phyloP scores from a whole-genome alignment of 2,797 vertebrate species.

The Micropoecilia bifurca region DNA sequence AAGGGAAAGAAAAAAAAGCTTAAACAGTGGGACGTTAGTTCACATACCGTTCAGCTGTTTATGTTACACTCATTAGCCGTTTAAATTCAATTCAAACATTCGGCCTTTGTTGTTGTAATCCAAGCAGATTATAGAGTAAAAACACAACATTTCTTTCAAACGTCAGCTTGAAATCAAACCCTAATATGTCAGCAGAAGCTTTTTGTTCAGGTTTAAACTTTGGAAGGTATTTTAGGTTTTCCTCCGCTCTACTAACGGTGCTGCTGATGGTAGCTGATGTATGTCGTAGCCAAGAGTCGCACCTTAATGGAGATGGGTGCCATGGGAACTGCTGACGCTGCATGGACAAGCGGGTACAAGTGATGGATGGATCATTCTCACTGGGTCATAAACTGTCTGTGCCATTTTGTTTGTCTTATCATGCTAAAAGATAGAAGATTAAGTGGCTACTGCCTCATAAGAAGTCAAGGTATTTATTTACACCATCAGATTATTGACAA shows the following conservation, averaged over 20 bases:
- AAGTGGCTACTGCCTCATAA: neutral
- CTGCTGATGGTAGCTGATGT: neutral
- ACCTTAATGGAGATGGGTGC: neutral
- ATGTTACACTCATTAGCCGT: conserved; percentile 59
- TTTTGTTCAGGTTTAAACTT: neutral
- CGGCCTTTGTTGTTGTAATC: conserved; percentile 53
- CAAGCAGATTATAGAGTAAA: conserved; percentile 51
- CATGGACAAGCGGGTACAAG: neutral
- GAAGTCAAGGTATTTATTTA: neutral
- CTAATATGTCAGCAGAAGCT: neutral
- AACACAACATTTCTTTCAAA: conserved; percentile 49
- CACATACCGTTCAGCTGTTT: conserved; percentile 62
- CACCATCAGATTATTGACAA: neutral
- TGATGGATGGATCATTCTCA: neutral
- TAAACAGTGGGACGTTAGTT: conserved; percentile 44
- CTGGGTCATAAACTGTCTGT: neutral
- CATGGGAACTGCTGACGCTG: neutral
- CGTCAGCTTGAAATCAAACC: conserved; percentile 45
- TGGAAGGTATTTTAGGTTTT: neutral
- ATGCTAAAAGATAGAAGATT: neutral
- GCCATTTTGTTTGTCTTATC: neutral
- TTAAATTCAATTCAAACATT: conserved; percentile 61
- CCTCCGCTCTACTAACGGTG: neutral
- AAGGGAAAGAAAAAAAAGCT: neutral
- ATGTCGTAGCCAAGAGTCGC: too few relatives aligned